phyloP scores from a whole-genome alignment of 2,888 invertebrate species.

The Morpho deidamia region DNA sequence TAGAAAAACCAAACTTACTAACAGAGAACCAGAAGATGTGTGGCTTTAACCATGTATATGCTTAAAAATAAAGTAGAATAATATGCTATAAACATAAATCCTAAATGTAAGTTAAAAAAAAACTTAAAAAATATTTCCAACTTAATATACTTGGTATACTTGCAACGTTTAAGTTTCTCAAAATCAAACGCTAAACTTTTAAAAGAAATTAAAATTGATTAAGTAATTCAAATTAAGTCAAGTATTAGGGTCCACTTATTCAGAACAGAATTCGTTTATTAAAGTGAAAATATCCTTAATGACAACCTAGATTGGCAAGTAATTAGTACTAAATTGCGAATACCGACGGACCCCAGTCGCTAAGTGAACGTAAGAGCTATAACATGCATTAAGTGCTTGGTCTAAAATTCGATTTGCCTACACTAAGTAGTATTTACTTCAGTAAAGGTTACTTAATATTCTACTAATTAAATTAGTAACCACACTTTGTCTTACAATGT shows the following conservation, averaged over 20 bases:
- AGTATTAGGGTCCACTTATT: background rate
- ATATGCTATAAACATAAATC: too few relatives aligned
- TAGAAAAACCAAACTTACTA: too few relatives aligned
- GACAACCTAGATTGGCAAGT: conserved; percentile 17
- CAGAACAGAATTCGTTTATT: background rate
- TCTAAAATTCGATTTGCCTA: conserved; percentile 13
- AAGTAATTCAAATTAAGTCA: background rate
- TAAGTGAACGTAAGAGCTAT: conserved; percentile 18
- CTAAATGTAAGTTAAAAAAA: too few relatives aligned
- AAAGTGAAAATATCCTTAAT: conserved; percentile 11
- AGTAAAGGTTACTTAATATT: background rate
- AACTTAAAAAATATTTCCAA: too few relatives aligned
- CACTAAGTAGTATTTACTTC: conserved; percentile 1
- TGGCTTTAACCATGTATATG: too few relatives aligned
- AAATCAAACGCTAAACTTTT: too few relatives aligned
- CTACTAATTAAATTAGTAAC: background rate
- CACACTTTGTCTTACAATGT: too few relatives aligned
- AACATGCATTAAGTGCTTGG: conserved; percentile 6
- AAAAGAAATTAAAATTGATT: too few relatives aligned
- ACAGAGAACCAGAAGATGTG: too few relatives aligned
- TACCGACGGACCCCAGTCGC: conserved; percentile 15
- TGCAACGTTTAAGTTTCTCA: too few relatives aligned
- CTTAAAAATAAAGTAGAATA: too few relatives aligned
- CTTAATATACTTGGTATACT: too few relatives aligned
- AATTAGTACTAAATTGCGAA: conserved; percentile 18